phyloP scores from a whole-genome alignment of 2,888 invertebrate genomes.

The Stenolophus ochropezus region DNA sequence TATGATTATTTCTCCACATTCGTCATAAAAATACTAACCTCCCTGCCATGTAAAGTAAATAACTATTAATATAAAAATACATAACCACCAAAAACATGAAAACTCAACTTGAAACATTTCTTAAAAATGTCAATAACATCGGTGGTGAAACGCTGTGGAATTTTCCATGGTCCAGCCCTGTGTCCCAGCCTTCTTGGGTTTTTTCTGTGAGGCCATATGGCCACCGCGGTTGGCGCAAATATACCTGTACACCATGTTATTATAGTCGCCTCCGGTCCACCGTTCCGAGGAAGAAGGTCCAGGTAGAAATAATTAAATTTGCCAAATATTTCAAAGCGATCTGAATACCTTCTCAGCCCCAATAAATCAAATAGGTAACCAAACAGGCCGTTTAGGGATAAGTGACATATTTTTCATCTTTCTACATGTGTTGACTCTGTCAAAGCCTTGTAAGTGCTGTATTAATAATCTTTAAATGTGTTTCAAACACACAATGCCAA shows the following conservation, averaged over 20 bases:
- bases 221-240: conserved; percentile 4
- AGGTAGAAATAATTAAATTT: conserved; percentile 44
- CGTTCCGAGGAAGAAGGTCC: conserved; percentile 1
- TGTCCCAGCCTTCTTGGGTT: not conserved
- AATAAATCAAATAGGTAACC: conserved; percentile 23
- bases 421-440: not conserved
- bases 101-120: too few species aligned
- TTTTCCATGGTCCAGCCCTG: not conserved
- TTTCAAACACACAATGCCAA: not conserved
- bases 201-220: not conserved
- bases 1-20: too few species aligned
- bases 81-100: too few species aligned
- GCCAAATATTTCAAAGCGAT: conserved; percentile 32
- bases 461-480: conserved; percentile 17
- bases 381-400: not conserved
- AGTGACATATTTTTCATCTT: conserved; percentile 11
- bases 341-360: not conserved
- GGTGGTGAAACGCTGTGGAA: not conserved
- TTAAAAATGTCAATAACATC: not conserved
- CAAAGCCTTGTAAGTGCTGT: not conserved
- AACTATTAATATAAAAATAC: too few species aligned
- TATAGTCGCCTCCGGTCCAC: conserved; percentile 11
- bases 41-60: too few species aligned
- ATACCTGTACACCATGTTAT: conserved; percentile 6
- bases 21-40: too few species aligned